Percentiles rank a stretch among this genome's conserved stretches.
phyloP scores from a whole-genome alignment of 2,888 invertebrate species.

The Eristalis intricaria region DNA sequence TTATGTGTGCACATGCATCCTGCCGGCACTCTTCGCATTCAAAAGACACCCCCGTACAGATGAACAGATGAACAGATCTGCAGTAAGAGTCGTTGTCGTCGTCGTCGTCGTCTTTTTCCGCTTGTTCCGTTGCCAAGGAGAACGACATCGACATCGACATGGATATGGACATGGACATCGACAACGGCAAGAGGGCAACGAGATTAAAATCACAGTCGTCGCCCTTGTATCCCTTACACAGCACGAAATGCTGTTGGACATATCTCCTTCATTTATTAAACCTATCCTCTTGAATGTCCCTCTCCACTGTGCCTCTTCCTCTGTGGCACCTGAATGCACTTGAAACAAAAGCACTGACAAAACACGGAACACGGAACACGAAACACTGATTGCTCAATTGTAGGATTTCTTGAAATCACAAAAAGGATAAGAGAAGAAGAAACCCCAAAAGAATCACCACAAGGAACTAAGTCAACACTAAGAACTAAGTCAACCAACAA shows the following conservation, averaged over 20 bases:
- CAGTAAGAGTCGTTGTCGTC: not conserved
- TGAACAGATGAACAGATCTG: not conserved
- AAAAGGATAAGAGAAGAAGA: no score
- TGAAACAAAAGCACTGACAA: conserved; percentile 1
- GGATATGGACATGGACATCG: no score
- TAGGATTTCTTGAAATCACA: no score
- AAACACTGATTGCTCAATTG: conserved; percentile 9
- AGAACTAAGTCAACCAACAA: no score
- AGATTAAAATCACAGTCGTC: not conserved
- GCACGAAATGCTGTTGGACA: conserved; percentile 29
- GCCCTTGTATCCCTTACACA: not conserved
- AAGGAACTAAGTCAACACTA: no score
- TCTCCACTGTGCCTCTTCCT: no score
- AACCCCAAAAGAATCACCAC: no score
- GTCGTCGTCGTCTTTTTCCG: not conserved
- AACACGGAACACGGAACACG: conserved; percentile 5
- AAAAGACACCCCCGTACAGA: conserved; percentile 1
- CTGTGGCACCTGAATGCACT: not conserved
- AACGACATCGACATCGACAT: no score
- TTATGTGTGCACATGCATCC: not conserved
- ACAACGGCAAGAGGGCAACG: no score
- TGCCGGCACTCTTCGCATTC: conserved; percentile 15
- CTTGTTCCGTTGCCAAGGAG: no score
- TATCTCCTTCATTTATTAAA: conserved; percentile 43
- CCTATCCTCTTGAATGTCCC: conserved; percentile 1